A percentile compares a stretch with the other conserved stretches of the same genome.
phyloP scores from a whole-genome alignment of 2,888 invertebrate genomes.

The Trissolcus japonicus region DNA sequence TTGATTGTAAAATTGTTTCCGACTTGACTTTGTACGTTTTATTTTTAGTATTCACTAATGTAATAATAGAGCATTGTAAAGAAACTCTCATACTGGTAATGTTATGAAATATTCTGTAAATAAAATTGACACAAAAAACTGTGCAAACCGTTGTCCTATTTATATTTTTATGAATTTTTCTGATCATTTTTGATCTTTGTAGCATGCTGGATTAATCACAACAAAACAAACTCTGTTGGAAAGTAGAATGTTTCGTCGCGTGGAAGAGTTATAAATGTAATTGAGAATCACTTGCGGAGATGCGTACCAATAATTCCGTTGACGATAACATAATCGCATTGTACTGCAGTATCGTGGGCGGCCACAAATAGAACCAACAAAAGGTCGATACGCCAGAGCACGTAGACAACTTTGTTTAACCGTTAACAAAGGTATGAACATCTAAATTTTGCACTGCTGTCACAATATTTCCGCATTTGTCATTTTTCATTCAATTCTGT shows the following conservation, averaged over 20 bases:
- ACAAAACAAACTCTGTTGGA: conserved; percentile 11
- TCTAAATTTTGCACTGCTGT: neutral
- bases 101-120: no score
- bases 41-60: no score
- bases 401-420: conserved; percentile 44
- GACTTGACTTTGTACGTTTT: no score
- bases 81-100: no score
- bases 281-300: conserved; percentile 42
- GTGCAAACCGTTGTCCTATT: no score
- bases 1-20: no score
- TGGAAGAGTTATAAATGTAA: conserved; percentile 36
- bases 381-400: conserved; percentile 54
- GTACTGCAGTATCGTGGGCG: conserved; percentile 48
- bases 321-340: conserved; percentile 53
- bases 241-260: neutral
- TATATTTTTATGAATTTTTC: no score
- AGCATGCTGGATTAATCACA: no score
- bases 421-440: conserved; percentile 24
- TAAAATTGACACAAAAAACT: no score
- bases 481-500: no score
- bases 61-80: no score
- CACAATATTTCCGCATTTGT: neutral
- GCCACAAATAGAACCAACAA: conserved; percentile 60
- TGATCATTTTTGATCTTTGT: no score
- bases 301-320: conserved; percentile 50